Evolutionary conservation across 2,888 invertebrate species (phyloP).

Genomic region (Sphinx pinastri): DNA sequence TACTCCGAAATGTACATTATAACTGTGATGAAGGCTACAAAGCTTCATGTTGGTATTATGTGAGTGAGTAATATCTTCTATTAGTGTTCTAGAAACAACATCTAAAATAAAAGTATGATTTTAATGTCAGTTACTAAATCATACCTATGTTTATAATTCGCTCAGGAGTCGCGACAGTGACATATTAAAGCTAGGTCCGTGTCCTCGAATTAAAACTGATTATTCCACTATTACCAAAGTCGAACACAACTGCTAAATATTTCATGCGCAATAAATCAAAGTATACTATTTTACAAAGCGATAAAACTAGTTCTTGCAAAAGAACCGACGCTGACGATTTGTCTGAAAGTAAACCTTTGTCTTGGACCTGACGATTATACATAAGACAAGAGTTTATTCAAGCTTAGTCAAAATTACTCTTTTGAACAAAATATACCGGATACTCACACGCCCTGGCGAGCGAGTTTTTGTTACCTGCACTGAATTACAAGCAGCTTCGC

Average conservation of each 20-base stretch:
- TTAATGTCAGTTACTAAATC: no score
- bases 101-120: no score
- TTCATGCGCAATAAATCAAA: background rate
- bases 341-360: background rate
- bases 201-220: background rate
- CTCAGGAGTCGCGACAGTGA: no score
- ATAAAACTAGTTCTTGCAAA: background rate
- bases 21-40: no score
- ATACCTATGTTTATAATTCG: no score
- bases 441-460: constrained; percentile 4
- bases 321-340: background rate
- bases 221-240: background rate
- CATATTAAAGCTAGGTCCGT: no score
- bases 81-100: no score
- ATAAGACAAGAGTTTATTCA: background rate
- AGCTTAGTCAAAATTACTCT: constrained; percentile 2
- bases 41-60: no score
- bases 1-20: no score
- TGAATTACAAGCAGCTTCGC: constrained; percentile 11
- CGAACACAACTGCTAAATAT: background rate
- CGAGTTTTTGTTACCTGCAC: constrained; percentile 20
- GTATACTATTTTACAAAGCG: background rate
- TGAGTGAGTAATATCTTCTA: no score
- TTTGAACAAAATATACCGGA: constrained; percentile 27
- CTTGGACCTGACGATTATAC: background rate